phyloP scores from a whole-genome alignment of 2,113 vertebrate genomes.

The Heterotilapia buettikoferi region DNA sequence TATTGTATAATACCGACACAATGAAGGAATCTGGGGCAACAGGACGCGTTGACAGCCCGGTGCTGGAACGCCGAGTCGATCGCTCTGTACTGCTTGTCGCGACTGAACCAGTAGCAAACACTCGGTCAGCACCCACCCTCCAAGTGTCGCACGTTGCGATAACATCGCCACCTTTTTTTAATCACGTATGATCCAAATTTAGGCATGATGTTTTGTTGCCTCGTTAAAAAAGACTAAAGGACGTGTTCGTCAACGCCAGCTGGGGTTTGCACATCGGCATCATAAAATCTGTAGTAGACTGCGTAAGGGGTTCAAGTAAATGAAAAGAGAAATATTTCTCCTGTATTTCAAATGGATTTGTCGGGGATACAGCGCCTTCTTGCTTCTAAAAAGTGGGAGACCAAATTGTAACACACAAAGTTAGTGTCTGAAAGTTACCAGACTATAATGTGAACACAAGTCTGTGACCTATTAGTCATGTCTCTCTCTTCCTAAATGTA shows the following conservation, averaged over 20 bases:
- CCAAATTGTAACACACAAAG: neutral
- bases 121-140: neutral
- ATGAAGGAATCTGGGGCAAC: conserved; percentile 75
- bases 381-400: neutral
- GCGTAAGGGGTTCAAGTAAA: neutral
- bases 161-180: neutral
- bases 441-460: neutral
- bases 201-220: conserved; percentile 23
- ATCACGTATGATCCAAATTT: conserved; percentile 26
- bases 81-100: neutral
- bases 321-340: neutral
- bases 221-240: conserved; percentile 1
- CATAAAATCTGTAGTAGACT: neutral
- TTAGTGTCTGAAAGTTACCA: neutral
- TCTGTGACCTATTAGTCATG: neutral
- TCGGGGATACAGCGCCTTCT: neutral
- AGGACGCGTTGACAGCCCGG: neutral
- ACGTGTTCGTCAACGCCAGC: neutral
- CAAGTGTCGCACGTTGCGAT: neutral
- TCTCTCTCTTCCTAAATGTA: neutral
- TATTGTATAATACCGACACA: conserved; percentile 77
- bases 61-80: neutral
- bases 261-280: neutral
- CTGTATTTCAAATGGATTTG: neutral
- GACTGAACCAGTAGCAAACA: neutral